Evolutionary conservation across 1,140 invertebrate genomes (phyloP).

Genomic region (Tachypleus tridentatus): DNA sequence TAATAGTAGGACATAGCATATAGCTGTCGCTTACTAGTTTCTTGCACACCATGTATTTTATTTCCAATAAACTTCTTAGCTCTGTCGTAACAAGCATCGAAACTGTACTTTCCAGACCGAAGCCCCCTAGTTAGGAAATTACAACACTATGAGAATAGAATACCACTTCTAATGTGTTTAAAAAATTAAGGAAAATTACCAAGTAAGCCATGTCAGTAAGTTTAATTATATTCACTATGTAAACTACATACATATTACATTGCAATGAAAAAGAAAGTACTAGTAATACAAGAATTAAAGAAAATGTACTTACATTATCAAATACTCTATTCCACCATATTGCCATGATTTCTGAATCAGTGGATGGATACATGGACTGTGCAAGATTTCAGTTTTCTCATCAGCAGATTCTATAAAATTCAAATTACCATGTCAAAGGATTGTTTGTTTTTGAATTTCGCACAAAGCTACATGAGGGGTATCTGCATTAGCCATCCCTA

Average conservation of each 20-base stretch:
- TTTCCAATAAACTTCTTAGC: slow-evolving; percentile 33
- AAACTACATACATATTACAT: no score
- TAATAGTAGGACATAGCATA: slow-evolving; percentile 90
- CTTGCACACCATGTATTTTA: slow-evolving; percentile 47
- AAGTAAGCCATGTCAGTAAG: no score
- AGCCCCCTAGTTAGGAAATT: background rate
- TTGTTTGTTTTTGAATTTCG: no score
- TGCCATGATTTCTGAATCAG: slow-evolving; percentile 9
- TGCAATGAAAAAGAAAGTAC: background rate
- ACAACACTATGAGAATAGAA: no score
- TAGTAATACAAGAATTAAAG: background rate
- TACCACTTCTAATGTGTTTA: no score
- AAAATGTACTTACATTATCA: slow-evolving; percentile 10
- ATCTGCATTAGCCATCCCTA: no score
- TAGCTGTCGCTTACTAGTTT: slow-evolving; percentile 49
- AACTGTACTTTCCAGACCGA: slow-evolving; percentile 17
- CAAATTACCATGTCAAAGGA: no score
- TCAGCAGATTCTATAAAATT: background rate
- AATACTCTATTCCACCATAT: slow-evolving; percentile 13
- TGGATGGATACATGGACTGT: slow-evolving; percentile 19
- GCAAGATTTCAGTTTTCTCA: slow-evolving; percentile 2
- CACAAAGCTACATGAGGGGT: no score
- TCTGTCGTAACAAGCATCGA: slow-evolving; percentile 18
- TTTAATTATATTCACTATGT: no score
- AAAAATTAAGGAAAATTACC: background rate